Percentiles rank a stretch among this genome's conserved stretches.
These are phyloP conservation scores for Manduca sexta DNA, from an alignment of 1,140 invertebrate species.

Conservation along the genomic window DNA sequence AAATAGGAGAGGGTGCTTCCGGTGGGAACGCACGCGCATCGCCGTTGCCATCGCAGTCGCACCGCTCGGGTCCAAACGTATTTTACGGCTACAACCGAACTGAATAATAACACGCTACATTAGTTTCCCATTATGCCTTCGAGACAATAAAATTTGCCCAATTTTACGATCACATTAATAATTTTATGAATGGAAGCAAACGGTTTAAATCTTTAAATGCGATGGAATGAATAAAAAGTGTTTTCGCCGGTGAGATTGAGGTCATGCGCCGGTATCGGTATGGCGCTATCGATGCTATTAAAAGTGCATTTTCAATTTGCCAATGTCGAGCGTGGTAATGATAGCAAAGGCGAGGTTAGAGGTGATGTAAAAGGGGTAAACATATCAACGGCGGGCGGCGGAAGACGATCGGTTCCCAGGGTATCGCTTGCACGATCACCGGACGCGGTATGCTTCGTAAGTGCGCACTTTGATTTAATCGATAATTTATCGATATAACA, in stretches of 20 bases:
- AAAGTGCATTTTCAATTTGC: constrained; percentile 25
- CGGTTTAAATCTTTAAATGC: constrained; percentile 58
- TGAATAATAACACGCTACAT: constrained; percentile 73
- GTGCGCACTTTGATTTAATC: no score
- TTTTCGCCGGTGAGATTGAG: constrained; percentile 37
- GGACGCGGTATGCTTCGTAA: constrained; percentile 28
- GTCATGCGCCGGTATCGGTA: constrained; percentile 22
- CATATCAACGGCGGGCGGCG: constrained; percentile 22
- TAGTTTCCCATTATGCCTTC: constrained; percentile 72
- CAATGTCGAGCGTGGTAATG: constrained; percentile 4
- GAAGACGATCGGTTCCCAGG: constrained; percentile 57
- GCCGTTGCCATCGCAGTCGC: constrained; percentile 23
- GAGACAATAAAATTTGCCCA: constrained; percentile 73
- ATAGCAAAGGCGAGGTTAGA: constrained; percentile 15
- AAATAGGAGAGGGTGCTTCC: constrained; percentile 63
- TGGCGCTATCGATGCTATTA: no score
- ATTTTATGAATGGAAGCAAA: constrained; percentile 72
- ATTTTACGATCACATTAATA: constrained; percentile 73
- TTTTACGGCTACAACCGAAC: constrained; percentile 68
- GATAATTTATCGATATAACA: no score
- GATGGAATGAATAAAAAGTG: constrained; percentile 56
- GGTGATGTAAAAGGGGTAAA: constrained; percentile 18
- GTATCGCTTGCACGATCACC: constrained; percentile 56
- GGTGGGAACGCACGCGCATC: constrained; percentile 41
- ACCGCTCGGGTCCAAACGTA: constrained; percentile 53